Percentiles rank a stretch among this genome's conserved stretches.
Evolutionary conservation across 2,888 invertebrate species (phyloP).

Genomic region (Petrophora chlorosata): DNA sequence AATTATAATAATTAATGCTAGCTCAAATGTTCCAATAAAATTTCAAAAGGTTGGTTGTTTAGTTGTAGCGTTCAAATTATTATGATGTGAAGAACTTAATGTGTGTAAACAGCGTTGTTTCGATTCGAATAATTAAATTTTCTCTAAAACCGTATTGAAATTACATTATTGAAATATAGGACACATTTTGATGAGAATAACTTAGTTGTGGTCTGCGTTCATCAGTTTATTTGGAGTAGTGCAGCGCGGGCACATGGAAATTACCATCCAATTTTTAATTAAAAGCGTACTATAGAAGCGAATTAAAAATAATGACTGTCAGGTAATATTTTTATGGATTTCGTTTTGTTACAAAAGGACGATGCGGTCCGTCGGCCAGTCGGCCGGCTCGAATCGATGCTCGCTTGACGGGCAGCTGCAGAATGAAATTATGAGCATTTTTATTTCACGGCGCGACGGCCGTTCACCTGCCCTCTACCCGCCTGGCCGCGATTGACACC

Average conservation of each 20-base stretch:
- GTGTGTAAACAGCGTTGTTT: too few relatives aligned
- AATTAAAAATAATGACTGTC: slow-evolving; percentile 71
- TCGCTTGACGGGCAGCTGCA: slow-evolving; percentile 80
- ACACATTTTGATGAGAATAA: slow-evolving; percentile 27
- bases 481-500: slow-evolving; percentile 77
- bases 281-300: slow-evolving; percentile 51
- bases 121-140: not conserved
- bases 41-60: too few relatives aligned
- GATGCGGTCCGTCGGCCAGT: slow-evolving; percentile 52
- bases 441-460: slow-evolving; percentile 62
- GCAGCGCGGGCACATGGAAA: slow-evolving; percentile 40
- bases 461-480: slow-evolving; percentile 78
- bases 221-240: slow-evolving; percentile 27
- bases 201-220: slow-evolving; percentile 30
- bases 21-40: not conserved
- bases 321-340: slow-evolving; percentile 70
- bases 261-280: slow-evolving; percentile 45
- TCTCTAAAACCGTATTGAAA: slow-evolving; percentile 6
- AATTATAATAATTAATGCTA: not conserved
- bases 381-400: slow-evolving; percentile 65
- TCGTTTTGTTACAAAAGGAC: slow-evolving; percentile 66
- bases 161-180: slow-evolving; percentile 23
- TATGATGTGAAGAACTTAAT: too few relatives aligned
- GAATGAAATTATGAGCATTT: slow-evolving; percentile 80
- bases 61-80: too few relatives aligned